Base-by-base conservation (phyloP, 1,140 invertebrate genomes). In the Anadara kagoshimensis region DNA sequence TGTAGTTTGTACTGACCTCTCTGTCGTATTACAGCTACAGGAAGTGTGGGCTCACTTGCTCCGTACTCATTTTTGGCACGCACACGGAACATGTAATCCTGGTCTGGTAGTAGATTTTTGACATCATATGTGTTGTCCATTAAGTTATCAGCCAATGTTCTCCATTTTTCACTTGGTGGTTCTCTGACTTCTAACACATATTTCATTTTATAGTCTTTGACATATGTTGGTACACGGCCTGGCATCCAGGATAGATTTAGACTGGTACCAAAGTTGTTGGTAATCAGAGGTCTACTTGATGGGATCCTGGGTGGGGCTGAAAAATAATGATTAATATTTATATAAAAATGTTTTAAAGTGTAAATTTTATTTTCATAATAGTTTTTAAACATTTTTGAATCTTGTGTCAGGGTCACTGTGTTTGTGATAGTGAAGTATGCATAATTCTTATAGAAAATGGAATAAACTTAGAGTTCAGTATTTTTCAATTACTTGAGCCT, bases 31-130 rank as follows among this genome's bases (percentile, higher is more conserved):
- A 83, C 85, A 66, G 80, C 78, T 93, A 83, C 77, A 22, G 86
- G 86, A 51, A 88, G 76, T 12, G 87, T 86, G 0, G 86, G 84
- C 14, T 88, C 87, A 78, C 85, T 86, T n/a, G 78, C 63, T 10
- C 87, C 87, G 69, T 75, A 86, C 66, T 99, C 97, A 90, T 99
- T 99, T 87, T 98, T 97, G 29, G 98, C 97, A 58, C 96, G 92
- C 0, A 99, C 92, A 62, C 97, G 92, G 92, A 99, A 99, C 83
- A 94, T 93, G 89, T 99, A 99, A 54, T 86, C 83, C 41, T 78
- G 76, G 5, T 81, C 78, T 20, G 80, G 73, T 12, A 74, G 74
- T 11, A 87, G 72, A 24, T 78, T 71, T 3, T 29, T 71, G n/a
- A 87, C 68, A 26, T 78, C 78, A 65, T 78, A 84, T 20, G 56